phyloP scores from a whole-genome alignment of 2,888 invertebrate species.

The Cerceris rybyensis region DNA sequence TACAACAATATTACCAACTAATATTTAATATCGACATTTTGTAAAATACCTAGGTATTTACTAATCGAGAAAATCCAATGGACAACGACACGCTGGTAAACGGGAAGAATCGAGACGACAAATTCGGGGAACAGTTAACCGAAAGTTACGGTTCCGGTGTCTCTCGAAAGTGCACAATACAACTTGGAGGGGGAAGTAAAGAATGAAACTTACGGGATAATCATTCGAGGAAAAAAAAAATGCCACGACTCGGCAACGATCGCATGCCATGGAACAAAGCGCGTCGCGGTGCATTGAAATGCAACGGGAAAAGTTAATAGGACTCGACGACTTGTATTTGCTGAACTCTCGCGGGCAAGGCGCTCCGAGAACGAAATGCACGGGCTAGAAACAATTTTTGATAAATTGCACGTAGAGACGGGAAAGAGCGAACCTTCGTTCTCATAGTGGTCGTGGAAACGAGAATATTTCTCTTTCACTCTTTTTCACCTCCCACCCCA shows the following conservation, averaged over 20 bases:
- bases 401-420: constrained; percentile 26
- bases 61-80: too few species aligned
- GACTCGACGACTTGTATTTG: constrained; percentile 33
- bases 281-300: constrained; percentile 20
- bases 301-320: constrained; percentile 36
- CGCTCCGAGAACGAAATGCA: constrained; percentile 33
- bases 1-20: too few species aligned
- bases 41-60: too few species aligned
- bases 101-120: neutral
- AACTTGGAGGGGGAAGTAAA: neutral
- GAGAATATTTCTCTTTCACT: constrained; percentile 3
- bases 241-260: neutral
- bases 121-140: neutral
- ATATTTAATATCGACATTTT: too few species aligned
- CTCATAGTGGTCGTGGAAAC: constrained; percentile 20
- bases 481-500: constrained; percentile 7
- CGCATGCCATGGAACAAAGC: constrained; percentile 9
- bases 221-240: constrained; percentile 2
- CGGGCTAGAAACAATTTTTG: constrained; percentile 48
- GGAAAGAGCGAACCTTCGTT: constrained; percentile 12
- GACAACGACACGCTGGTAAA: too few species aligned
- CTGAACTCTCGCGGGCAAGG: constrained; percentile 23
- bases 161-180: neutral
- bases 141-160: constrained; percentile 2
- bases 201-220: neutral